These are phyloP conservation scores for Bucorvus abyssinicus DNA, from an alignment of 2,797 vertebrate genomes.

Conservation along the genomic window DNA sequence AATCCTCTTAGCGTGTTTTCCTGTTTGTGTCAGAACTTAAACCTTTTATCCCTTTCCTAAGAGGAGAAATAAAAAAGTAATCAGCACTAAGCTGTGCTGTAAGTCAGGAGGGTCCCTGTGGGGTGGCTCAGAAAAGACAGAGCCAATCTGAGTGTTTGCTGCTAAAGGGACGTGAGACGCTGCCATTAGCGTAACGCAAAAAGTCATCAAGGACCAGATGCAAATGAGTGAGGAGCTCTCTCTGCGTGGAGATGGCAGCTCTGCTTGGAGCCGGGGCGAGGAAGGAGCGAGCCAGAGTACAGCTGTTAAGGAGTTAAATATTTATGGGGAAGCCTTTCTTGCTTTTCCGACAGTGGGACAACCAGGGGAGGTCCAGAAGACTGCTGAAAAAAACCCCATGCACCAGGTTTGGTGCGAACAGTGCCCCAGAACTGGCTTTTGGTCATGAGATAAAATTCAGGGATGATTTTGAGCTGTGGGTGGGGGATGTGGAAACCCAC, in stretches of 20 bases:
- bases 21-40: constrained; percentile 78
- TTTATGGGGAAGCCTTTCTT: constrained; percentile 9
- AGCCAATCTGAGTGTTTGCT: constrained; percentile 17
- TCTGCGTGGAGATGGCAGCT: not conserved
- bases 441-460: not conserved
- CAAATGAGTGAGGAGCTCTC: not conserved
- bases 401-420: not conserved
- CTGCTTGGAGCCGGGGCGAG: not conserved
- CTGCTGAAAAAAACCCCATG: not conserved
- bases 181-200: not conserved
- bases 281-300: not conserved
- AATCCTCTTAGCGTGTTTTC: constrained; percentile 72
- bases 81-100: constrained; percentile 29
- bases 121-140: not conserved
- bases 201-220: not conserved
- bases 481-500: not conserved
- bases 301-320: constrained; percentile 30
- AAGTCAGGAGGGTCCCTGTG: constrained; percentile 4
- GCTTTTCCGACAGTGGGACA: not conserved
- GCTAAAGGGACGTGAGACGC: not conserved
- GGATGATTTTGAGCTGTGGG: not conserved
- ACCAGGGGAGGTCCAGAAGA: not conserved
- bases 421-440: not conserved
- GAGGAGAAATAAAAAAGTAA: constrained; percentile 68
- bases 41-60: constrained; percentile 74